phyloP scores from a whole-genome alignment of 2,113 vertebrate genomes.

The Prionailurus bengalensis region DNA sequence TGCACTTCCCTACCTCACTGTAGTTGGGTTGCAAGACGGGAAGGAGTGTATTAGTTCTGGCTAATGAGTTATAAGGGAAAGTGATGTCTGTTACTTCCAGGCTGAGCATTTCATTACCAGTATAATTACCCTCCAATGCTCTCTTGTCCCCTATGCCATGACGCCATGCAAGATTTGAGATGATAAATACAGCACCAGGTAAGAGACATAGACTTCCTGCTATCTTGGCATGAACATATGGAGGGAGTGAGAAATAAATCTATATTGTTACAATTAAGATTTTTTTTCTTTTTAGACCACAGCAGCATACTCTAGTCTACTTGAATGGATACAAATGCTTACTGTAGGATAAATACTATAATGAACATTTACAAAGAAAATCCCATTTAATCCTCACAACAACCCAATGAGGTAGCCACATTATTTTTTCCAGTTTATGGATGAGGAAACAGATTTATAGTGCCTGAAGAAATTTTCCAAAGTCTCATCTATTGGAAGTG shows the following conservation, averaged over 20 bases:
- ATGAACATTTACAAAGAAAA: not conserved
- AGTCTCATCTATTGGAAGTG: slow-evolving; percentile 39
- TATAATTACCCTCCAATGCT: not conserved
- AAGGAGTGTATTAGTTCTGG: not conserved
- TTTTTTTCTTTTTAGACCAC: not conserved
- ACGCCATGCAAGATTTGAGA: not conserved
- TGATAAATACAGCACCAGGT: not conserved
- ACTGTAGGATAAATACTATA: not conserved
- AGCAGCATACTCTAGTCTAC: not conserved
- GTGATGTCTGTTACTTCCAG: not conserved
- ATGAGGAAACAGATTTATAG: slow-evolving; percentile 3
- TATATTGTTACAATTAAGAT: not conserved
- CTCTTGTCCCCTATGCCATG: not conserved
- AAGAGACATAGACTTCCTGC: not conserved
- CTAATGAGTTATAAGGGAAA: not conserved
- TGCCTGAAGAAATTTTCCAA: not conserved
- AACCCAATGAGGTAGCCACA: not conserved
- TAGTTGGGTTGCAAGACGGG: not conserved
- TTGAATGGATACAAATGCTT: not conserved
- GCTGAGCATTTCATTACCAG: not conserved
- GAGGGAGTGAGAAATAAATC: not conserved
- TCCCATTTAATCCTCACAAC: not conserved
- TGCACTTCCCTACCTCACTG: not conserved
- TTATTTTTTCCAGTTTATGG: not conserved
- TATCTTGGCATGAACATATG: not conserved